Percentiles rank a stretch among this genome's conserved stretches.
Evolutionary conservation across 2,888 invertebrate genomes (phyloP).

Genomic region (Ephialtes manifestator): DNA sequence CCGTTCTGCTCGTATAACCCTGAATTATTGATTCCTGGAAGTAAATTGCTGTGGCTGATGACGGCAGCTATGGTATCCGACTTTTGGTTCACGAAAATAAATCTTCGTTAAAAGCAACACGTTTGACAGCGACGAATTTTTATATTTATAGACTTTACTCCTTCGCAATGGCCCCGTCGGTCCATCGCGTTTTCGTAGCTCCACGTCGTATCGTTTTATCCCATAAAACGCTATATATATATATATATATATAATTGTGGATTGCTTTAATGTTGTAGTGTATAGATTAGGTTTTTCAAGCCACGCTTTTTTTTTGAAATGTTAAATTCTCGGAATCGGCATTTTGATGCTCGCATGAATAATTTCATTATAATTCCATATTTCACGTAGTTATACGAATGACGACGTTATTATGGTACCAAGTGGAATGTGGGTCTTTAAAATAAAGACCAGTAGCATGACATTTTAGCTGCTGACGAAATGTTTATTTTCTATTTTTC

Average conservation of each 20-base stretch:
- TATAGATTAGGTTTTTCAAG: constrained; percentile 4
- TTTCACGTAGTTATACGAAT: constrained; percentile 20
- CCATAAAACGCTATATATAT: constrained; percentile 29
- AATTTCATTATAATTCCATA: constrained; percentile 36
- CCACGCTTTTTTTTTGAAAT: constrained; percentile 23
- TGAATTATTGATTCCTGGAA: constrained; percentile 68
- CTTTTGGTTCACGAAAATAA: constrained; percentile 55
- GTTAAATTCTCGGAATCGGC: constrained; percentile 26
- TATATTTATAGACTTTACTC: constrained; percentile 67
- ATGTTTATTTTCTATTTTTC: not conserved
- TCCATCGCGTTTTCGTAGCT: constrained; percentile 34
- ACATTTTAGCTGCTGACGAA: not conserved
- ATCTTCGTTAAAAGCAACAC: constrained; percentile 56
- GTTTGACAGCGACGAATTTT: constrained; percentile 64
- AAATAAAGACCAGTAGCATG: constrained; percentile 1
- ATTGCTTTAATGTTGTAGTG: constrained; percentile 20
- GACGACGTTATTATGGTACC: not conserved
- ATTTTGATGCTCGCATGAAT: constrained; percentile 13
- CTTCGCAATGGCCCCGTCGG: constrained; percentile 13
- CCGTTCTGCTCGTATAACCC: constrained; percentile 50
- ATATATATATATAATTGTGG: too few relatives aligned
- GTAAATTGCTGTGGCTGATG: constrained; percentile 49
- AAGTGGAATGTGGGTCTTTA: not conserved
- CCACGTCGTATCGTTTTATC: constrained; percentile 45
- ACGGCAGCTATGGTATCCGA: constrained; percentile 28